Percentiles rank a stretch among this genome's conserved stretches.
These are phyloP conservation scores for cat (Felis catus) DNA, from an alignment of 2,113 vertebrate genomes.

Conservation along the genomic window F.catus_Fca126_mat1.0 CM031421.1:29856001-29856500, in stretches of 20 bases:
- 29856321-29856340: background rate
- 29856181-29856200: fast-evolving
- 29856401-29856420: background rate
- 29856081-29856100: background rate
- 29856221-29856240: background rate
- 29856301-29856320: background rate
- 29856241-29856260: background rate
- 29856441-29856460: background rate
- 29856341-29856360: background rate
- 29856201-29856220: too few relatives aligned
- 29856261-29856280: background rate
- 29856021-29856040: conserved; percentile 74
- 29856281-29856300: background rate
- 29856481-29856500: background rate
- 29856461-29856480: background rate
- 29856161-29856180: background rate
- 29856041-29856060: conserved; percentile 66
- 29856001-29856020: conserved; percentile 46
- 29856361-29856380: background rate
- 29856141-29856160: background rate
- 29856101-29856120: background rate
- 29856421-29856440: background rate
- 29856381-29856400: background rate
- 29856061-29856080: conserved; percentile 32
- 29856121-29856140: background rate